Percentiles rank a stretch among this genome's conserved stretches.
Evolutionary conservation across 2,797 vertebrate species (phyloP).

Genomic region (Oreochromis grahami): DNA sequence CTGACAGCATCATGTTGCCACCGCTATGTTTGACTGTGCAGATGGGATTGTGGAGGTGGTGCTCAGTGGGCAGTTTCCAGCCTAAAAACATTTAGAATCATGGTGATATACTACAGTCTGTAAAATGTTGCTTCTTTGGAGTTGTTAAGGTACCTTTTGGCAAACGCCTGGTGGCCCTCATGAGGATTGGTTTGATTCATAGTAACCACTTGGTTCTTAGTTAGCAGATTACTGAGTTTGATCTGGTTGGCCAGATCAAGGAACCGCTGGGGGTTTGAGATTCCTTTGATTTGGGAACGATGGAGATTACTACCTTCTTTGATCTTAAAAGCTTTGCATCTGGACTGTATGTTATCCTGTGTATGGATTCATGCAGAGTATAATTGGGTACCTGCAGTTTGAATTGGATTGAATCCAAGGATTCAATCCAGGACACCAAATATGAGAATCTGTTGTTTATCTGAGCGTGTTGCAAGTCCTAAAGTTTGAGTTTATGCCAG

Average conservation of each 20-base stretch:
- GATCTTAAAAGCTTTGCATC: background rate
- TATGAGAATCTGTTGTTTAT: conserved; percentile 35
- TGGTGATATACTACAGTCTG: background rate
- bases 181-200: background rate
- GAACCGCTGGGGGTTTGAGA: background rate
- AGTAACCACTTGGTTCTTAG: background rate
- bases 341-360: background rate
- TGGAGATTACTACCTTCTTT: background rate
- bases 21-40: background rate
- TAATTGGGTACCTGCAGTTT: background rate
- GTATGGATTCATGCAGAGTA: background rate
- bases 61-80: background rate
- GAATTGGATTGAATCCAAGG: background rate
- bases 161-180: background rate
- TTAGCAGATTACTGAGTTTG: background rate
- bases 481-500: conserved; percentile 4
- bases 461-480: background rate
- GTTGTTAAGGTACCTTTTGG: background rate
- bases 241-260: background rate
- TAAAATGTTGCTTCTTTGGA: background rate
- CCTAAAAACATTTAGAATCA: background rate
- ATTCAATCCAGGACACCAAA: background rate
- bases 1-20: background rate
- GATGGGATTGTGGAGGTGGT: background rate
- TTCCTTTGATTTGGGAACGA: background rate